Percentiles rank a stretch among this genome's conserved stretches.
These are phyloP conservation scores for Drosophila suzukii DNA, from an alignment of 1,140 invertebrate genomes.

Conservation along the genomic window DNA sequence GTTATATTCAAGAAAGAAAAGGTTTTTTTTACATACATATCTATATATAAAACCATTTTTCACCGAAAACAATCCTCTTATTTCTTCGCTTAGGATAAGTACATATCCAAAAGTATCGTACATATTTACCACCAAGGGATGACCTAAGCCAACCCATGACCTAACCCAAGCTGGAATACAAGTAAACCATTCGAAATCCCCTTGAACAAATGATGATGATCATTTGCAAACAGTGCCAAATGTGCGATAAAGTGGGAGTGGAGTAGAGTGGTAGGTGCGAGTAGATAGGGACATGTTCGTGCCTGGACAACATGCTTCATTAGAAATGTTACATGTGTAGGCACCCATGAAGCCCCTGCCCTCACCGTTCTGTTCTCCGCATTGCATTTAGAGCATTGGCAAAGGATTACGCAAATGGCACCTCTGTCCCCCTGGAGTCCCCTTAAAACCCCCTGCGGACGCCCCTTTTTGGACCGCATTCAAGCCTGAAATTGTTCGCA, in stretches of 20 bases:
- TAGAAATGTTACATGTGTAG: slow-evolving; percentile 75
- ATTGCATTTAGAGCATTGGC: slow-evolving; percentile 50
- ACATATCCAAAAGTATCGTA: background rate
- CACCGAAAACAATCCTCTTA: background rate
- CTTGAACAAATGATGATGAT: slow-evolving; percentile 41
- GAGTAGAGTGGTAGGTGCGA: slow-evolving; percentile 21
- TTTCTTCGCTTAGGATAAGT: background rate
- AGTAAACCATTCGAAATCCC: slow-evolving; percentile 26
- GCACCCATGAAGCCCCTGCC: background rate
- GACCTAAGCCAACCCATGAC: slow-evolving; percentile 46
- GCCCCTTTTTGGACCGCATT: slow-evolving; percentile 45
- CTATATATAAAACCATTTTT: background rate
- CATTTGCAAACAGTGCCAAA: slow-evolving; percentile 48
- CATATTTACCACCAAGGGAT: slow-evolving; percentile 8
- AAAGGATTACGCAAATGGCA: slow-evolving; percentile 62
- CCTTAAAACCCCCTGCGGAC: background rate
- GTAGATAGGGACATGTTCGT: slow-evolving; percentile 45
- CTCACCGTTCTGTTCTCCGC: slow-evolving; percentile 3
- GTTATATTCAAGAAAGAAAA: background rate
- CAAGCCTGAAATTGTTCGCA: slow-evolving; percentile 77
- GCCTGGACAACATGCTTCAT: slow-evolving; percentile 71
- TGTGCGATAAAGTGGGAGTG: slow-evolving; percentile 12
- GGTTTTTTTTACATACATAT: too few species aligned
- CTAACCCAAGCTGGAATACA: slow-evolving; percentile 24
- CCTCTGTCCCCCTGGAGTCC: background rate